Conservation (phyloP, 2,113 vertebrate genomes). For the Candoia aspera region DNA sequence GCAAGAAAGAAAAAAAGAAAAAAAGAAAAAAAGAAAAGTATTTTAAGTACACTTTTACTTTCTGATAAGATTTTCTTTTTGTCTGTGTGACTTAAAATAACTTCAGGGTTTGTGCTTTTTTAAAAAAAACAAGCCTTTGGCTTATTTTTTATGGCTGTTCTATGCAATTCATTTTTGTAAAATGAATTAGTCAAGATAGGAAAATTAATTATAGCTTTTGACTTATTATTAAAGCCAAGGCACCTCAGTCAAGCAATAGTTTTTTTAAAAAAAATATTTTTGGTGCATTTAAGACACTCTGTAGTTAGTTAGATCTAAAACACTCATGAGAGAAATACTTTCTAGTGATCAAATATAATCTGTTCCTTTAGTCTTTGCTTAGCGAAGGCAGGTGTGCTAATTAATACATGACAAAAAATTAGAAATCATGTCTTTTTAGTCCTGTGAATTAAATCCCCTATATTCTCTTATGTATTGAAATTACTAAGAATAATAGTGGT, state of each 20-base stretch:
- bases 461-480: conserved; percentile 1
- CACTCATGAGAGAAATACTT: conserved; percentile 13
- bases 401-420: background rate
- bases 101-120: background rate
- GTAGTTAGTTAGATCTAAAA: conserved; percentile 19
- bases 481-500: background rate
- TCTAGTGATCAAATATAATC: background rate
- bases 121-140: background rate
- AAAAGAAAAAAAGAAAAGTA: background rate
- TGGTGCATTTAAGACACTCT: conserved; percentile 19
- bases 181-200: conserved; percentile 10
- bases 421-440: background rate
- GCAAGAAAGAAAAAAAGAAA: background rate
- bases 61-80: background rate
- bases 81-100: background rate
- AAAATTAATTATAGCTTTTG: conserved; percentile 18
- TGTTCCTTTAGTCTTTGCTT: background rate
- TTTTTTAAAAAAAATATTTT: conserved; percentile 6
- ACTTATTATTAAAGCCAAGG: conserved; percentile 14
- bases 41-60: background rate
- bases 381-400: conserved; percentile 23
- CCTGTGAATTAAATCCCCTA: background rate
- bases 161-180: conserved; percentile 23
- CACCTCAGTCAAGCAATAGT: conserved; percentile 10
- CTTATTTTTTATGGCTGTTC: conserved; percentile 12